These are phyloP conservation scores for Oscheius sp. DNA, from an alignment of 2,888 invertebrate genomes.

Conservation along the genomic window DNA sequence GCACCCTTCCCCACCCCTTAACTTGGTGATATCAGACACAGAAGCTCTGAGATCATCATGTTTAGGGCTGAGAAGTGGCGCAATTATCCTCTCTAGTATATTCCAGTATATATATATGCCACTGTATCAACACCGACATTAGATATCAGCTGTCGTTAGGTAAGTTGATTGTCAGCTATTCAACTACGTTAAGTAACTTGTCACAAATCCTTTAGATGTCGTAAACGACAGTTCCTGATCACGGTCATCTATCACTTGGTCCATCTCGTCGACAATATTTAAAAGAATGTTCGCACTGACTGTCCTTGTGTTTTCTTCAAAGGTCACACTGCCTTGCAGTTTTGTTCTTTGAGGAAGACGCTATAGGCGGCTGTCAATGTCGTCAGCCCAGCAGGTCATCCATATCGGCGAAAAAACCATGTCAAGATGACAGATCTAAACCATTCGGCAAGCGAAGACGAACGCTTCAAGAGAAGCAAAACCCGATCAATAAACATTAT, in stretches of 20 bases:
- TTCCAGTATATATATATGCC: background rate
- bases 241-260: background rate
- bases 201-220: background rate
- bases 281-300: background rate
- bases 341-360: constrained; percentile 8
- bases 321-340: constrained; percentile 11
- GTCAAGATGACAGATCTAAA: constrained; percentile 17
- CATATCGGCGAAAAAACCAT: constrained; percentile 27
- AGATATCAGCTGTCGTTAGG: background rate
- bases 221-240: background rate
- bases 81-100: too few species aligned
- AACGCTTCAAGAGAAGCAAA: background rate
- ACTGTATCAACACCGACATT: too few species aligned
- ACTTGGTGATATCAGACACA: constrained; percentile 32
- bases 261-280: background rate
- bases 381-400: background rate
- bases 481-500: constrained; percentile 3
- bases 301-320: constrained; percentile 26
- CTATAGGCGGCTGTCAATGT: constrained; percentile 24
- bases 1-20: constrained; percentile 24
- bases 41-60: constrained; percentile 36
- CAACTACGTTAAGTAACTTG: background rate
- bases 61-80: constrained; percentile 28
- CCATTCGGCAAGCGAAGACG: background rate
- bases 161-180: background rate